Percentiles rank a stretch among this genome's conserved stretches.
Conservation (phyloP, 2,888 invertebrate genomes). For the Balanococcus diminutus region DNA sequence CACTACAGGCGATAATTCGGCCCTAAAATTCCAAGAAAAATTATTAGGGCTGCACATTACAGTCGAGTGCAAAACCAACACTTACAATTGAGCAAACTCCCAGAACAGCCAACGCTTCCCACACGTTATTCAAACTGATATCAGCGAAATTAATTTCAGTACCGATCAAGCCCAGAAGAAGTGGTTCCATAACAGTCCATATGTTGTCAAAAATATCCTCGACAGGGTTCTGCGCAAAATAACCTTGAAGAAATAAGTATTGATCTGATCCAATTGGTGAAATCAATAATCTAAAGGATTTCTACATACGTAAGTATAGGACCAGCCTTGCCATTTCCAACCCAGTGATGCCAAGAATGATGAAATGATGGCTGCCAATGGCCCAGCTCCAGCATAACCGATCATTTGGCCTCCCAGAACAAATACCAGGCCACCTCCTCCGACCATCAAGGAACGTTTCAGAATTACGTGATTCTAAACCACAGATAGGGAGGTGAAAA, state of each 20-base stretch:
- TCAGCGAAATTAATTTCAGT: constrained; percentile 67
- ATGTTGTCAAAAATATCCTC: constrained; percentile 57
- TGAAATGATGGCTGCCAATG: constrained; percentile 66
- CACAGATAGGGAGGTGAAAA: too few relatives aligned
- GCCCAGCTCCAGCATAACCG: constrained; percentile 69
- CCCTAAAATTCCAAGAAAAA: constrained; percentile 62
- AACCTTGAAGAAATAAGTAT: too few relatives aligned
- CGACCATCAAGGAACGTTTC: constrained; percentile 62
- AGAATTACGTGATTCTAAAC: constrained; percentile 55
- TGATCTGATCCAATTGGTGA: too few relatives aligned
- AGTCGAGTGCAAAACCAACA: constrained; percentile 38
- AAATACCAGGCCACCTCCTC: constrained; percentile 69
- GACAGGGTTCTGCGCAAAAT: constrained; percentile 65
- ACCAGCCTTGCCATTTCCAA: constrained; percentile 62
- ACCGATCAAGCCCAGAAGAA: constrained; percentile 78
- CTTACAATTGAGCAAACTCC: constrained; percentile 65
- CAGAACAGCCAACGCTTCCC: constrained; percentile 61
- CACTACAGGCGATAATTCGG: constrained; percentile 63
- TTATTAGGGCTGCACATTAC: not conserved
- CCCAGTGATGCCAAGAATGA: constrained; percentile 67
- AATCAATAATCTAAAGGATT: not conserved
- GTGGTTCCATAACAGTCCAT: constrained; percentile 78
- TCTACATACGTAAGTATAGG: constrained; percentile 12
- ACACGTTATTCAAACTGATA: constrained; percentile 61
- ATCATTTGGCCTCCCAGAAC: constrained; percentile 69